Evolutionary conservation across 2,113 vertebrate species (phyloP).

Genomic region (Thunnus thynnus): DNA sequence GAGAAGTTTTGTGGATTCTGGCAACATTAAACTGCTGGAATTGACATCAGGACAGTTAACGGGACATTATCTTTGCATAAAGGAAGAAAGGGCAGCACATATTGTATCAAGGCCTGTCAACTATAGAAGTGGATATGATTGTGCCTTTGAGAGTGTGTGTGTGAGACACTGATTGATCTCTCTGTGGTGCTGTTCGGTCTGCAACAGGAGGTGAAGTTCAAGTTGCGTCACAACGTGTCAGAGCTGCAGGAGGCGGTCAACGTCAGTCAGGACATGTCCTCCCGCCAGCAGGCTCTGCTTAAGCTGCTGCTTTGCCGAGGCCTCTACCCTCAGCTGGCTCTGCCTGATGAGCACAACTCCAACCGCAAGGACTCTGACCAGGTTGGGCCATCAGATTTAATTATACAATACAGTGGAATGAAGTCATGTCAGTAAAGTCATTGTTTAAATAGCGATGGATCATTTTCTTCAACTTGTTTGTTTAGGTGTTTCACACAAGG

Average conservation of each 20-base stretch:
- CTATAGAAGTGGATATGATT: neutral
- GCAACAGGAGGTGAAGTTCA: constrained; percentile 93
- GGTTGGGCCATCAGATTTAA: constrained; percentile 70
- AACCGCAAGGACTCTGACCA: constrained; percentile 93
- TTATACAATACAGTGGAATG: neutral
- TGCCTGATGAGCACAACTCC: constrained; percentile 91
- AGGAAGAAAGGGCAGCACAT: too few species aligned
- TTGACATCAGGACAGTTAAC: neutral
- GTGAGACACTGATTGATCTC: neutral
- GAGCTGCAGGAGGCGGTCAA: constrained; percentile 86
- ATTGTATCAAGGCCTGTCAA: too few species aligned
- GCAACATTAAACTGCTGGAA: neutral
- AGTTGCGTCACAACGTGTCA: constrained; percentile 89
- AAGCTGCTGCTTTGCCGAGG: constrained; percentile 91
- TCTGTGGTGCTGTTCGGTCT: constrained; percentile 6
- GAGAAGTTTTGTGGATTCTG: neutral
- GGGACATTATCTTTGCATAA: neutral
- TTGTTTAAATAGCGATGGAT: neutral
- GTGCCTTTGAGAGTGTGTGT: neutral
- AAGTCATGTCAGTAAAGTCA: neutral
- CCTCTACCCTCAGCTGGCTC: constrained; percentile 92
- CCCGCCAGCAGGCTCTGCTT: constrained; percentile 85
- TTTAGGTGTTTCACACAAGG: constrained; percentile 92
- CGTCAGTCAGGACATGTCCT: constrained; percentile 81
- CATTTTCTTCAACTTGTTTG: neutral